A percentile compares a stretch with the other conserved stretches of the same genome.
These are phyloP conservation scores for Hipposideros armiger DNA, from an alignment of 2,113 vertebrate genomes.

Conservation along the genomic window DNA sequence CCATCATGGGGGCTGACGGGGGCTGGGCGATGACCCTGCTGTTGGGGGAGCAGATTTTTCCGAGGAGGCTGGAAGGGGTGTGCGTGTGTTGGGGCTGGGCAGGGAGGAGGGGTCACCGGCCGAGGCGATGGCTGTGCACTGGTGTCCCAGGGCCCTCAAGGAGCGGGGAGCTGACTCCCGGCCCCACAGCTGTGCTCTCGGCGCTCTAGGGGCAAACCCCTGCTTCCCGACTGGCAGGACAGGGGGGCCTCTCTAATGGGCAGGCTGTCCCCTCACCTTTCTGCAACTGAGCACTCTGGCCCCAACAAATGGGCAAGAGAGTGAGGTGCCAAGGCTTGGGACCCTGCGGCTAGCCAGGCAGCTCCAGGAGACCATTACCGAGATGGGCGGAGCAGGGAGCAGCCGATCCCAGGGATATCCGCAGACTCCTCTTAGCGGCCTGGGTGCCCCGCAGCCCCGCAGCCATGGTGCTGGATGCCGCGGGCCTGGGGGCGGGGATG, in stretches of 20 bases:
- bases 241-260: background rate
- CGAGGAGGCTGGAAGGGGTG: background rate
- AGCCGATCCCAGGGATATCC: background rate
- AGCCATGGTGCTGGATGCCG: rapidly evolving
- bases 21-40: no score
- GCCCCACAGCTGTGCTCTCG: background rate
- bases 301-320: background rate
- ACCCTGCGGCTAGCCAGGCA: background rate
- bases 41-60: no score
- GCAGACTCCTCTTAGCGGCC: background rate
- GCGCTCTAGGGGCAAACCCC: background rate
- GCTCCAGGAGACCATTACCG: background rate
- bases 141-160: background rate
- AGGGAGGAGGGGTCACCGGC: background rate
- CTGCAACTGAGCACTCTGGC: background rate
- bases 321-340: background rate
- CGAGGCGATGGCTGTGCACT: rapidly evolving
- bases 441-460: rapidly evolving
- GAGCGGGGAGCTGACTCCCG: no score
- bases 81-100: background rate
- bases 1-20: background rate
- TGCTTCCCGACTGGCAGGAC: background rate
- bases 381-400: background rate
- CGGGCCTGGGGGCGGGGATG: rapidly evolving
- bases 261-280: background rate